Evolutionary conservation across 2,797 vertebrate genomes (phyloP).

Genomic region (Tinamus major): DNA sequence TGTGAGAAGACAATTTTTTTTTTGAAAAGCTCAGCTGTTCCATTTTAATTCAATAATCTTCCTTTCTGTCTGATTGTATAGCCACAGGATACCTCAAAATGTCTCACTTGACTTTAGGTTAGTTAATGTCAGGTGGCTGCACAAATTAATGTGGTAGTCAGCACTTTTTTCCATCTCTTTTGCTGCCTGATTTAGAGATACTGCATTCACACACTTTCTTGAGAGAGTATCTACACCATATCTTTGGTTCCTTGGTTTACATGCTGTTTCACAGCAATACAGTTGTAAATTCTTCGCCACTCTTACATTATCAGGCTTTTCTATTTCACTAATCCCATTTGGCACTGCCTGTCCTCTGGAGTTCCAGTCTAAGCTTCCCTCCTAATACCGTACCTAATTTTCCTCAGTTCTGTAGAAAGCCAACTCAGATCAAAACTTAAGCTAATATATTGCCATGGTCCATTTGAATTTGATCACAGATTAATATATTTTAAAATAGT

Average conservation of each 20-base stretch:
- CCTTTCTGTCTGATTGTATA: background rate
- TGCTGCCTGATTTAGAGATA: background rate
- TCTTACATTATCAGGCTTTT: background rate
- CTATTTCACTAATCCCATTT: constrained; percentile 1
- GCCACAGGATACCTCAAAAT: background rate
- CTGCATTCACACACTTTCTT: background rate
- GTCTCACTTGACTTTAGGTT: background rate
- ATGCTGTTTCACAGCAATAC: constrained; percentile 35
- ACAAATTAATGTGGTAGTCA: background rate
- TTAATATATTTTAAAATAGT: constrained; percentile 11
- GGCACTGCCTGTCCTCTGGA: background rate
- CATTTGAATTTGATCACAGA: background rate
- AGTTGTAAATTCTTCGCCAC: constrained; percentile 47
- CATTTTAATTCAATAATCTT: background rate
- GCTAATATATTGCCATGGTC: background rate
- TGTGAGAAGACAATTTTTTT: background rate
- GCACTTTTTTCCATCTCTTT: background rate
- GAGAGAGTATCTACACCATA: background rate
- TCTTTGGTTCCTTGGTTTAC: background rate
- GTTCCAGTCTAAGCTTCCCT: constrained; percentile 6
- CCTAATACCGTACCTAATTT: background rate
- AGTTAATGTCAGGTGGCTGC: constrained; percentile 23
- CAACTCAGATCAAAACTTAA: background rate
- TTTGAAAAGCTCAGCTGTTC: background rate
- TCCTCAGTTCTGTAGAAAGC: background rate